Conservation (phyloP, 2,797 vertebrate genomes). For the Microctenopoma lineatum region DNA sequence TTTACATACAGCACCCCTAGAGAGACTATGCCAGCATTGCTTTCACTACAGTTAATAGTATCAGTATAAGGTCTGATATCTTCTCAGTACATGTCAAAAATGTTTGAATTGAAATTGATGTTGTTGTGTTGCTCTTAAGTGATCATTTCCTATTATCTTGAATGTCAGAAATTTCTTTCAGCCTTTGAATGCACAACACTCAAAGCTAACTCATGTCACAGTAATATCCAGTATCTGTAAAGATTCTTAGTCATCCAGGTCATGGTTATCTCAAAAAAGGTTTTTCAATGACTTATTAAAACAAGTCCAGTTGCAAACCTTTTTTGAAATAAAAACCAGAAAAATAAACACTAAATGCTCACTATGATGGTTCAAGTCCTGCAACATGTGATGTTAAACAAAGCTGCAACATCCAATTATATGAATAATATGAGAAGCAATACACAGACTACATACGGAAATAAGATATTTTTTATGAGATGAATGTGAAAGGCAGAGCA, state of each 20-base stretch:
- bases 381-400: too few species aligned
- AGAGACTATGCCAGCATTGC: background rate
- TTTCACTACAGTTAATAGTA: too few species aligned
- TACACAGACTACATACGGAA: background rate
- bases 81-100: background rate
- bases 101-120: background rate
- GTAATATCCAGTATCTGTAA: background rate
- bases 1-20: background rate
- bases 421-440: background rate
- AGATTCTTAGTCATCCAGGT: too few species aligned
- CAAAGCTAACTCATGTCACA: constrained; percentile 11
- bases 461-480: background rate
- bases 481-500: background rate
- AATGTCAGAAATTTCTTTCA: constrained; percentile 14
- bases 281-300: too few species aligned
- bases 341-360: too few species aligned
- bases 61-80: background rate
- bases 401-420: too few species aligned
- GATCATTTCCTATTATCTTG: background rate
- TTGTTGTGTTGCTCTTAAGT: constrained; percentile 7
- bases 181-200: background rate
- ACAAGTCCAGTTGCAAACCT: too few species aligned
- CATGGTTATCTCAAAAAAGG: too few species aligned
- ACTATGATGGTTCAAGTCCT: too few species aligned
- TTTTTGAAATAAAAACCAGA: too few species aligned